Conservation (phyloP, 2,888 invertebrate genomes). For the Andrena flavipes region DNA sequence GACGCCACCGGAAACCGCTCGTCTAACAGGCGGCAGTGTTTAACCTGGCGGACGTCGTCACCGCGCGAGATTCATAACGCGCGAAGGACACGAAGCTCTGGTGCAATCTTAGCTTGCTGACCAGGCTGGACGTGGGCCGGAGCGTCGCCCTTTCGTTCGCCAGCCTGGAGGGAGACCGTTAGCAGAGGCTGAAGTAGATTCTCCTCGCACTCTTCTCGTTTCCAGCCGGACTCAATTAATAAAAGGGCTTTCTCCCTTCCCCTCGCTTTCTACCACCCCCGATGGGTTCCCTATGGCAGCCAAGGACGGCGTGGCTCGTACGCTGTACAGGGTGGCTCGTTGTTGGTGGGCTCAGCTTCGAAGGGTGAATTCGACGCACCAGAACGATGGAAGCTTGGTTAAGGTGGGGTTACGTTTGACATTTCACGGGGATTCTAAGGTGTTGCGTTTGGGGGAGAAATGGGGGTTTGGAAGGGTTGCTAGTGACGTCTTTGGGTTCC, state of each 20-base stretch:
- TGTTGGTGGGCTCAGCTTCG: background rate
- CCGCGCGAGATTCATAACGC: slow-evolving; percentile 44
- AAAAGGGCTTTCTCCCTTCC: slow-evolving; percentile 69
- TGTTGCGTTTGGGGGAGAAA: too few relatives aligned
- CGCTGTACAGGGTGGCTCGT: slow-evolving; percentile 4
- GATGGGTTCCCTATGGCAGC: background rate
- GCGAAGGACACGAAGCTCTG: slow-evolving; percentile 31
- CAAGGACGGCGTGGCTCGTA: slow-evolving; percentile 41
- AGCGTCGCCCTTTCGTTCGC: slow-evolving; percentile 4
- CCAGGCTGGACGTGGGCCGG: slow-evolving; percentile 63
- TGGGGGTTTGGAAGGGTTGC: too few relatives aligned
- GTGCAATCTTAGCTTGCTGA: slow-evolving; percentile 75
- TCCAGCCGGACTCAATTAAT: slow-evolving; percentile 76
- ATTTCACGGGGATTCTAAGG: too few relatives aligned
- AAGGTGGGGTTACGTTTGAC: background rate
- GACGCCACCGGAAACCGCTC: background rate
- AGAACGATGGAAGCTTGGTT: background rate
- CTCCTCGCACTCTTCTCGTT: slow-evolving; percentile 36
- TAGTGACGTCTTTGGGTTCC: too few relatives aligned
- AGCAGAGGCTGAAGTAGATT: slow-evolving; percentile 21
- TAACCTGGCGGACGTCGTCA: slow-evolving; percentile 26
- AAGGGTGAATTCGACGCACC: background rate
- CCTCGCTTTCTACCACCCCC: slow-evolving; percentile 38
- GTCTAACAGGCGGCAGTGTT: slow-evolving; percentile 33
- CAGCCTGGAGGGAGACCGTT: slow-evolving; percentile 8